Evolutionary conservation across 2,888 invertebrate species (phyloP).

Genomic region (Bedellia somnulentella): DNA sequence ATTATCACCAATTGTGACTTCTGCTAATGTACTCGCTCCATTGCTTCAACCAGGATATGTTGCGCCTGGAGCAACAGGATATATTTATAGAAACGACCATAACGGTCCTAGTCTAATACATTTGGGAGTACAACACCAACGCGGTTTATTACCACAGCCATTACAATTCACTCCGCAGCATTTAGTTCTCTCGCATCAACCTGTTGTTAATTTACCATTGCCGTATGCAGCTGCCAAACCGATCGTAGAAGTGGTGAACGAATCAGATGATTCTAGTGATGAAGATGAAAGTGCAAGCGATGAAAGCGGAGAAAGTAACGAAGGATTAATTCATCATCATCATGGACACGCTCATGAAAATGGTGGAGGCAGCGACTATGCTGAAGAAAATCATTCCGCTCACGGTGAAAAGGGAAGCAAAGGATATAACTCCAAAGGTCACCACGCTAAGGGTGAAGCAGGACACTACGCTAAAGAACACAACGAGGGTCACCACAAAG

Average conservation of each 20-base stretch:
- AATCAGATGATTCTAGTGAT: constrained; percentile 29
- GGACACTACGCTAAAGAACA: constrained; percentile 58
- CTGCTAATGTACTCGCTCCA: constrained; percentile 5
- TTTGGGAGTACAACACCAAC: constrained; percentile 29
- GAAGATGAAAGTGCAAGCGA: constrained; percentile 20
- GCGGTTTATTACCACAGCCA: not conserved
- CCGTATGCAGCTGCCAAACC: constrained; percentile 38
- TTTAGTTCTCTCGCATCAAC: constrained; percentile 17
- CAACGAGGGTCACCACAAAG: constrained; percentile 52
- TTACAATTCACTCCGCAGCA: constrained; percentile 31
- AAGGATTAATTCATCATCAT: constrained; percentile 16
- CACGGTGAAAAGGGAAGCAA: constrained; percentile 60
- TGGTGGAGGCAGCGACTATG: constrained; percentile 50
- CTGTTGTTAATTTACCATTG: constrained; percentile 25
- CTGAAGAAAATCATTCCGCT: constrained; percentile 42
- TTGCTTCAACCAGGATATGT: constrained; percentile 39
- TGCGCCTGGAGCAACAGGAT: constrained; percentile 54
- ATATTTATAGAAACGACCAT: constrained; percentile 53
- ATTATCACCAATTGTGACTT: constrained; percentile 21
- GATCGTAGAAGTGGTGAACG: constrained; percentile 27
- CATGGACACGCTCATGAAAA: constrained; percentile 25
- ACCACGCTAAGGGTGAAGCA: constrained; percentile 57
- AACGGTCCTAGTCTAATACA: constrained; percentile 48
- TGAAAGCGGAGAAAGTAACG: constrained; percentile 12
- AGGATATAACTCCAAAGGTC: constrained; percentile 53